Percentiles rank a stretch among this genome's conserved stretches.
These are phyloP conservation scores for Silurus lanzhouensis DNA, from an alignment of 2,797 vertebrate genomes.

Conservation along the genomic window DNA sequence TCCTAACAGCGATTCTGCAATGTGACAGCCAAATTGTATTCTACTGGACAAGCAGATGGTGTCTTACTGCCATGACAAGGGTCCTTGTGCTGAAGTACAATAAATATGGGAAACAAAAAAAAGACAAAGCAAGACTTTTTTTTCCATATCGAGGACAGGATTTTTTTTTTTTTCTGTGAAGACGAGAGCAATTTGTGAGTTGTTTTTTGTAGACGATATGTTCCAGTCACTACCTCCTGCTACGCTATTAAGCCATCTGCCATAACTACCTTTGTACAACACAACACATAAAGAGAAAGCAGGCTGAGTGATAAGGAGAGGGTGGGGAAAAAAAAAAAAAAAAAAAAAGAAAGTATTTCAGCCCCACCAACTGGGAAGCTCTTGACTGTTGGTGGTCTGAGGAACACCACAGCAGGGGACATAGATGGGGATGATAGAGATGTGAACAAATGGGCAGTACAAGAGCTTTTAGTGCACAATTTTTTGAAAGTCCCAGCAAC, in stretches of 20 bases:
- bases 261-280: neutral
- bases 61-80: neutral
- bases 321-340: neutral
- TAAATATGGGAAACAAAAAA: conserved; percentile 7
- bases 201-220: neutral
- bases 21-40: neutral
- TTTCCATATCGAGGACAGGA: neutral
- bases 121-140: neutral
- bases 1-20: neutral
- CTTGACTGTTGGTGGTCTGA: conserved; percentile 25
- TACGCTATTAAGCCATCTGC: conserved; percentile 24
- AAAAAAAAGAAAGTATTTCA: neutral
- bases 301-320: conserved; percentile 6
- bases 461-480: neutral
- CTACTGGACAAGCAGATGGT: conserved; percentile 35
- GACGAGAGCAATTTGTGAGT: neutral
- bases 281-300: neutral
- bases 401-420: conserved; percentile 28
- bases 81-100: neutral
- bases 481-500: neutral
- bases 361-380: conserved; percentile 1
- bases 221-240: conserved; percentile 11
- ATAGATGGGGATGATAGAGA: neutral
- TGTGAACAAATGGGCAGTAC: neutral
- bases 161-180: neutral